Evolutionary conservation across 2,113 vertebrate genomes (phyloP).

Genomic region (Python bivittatus): DNA sequence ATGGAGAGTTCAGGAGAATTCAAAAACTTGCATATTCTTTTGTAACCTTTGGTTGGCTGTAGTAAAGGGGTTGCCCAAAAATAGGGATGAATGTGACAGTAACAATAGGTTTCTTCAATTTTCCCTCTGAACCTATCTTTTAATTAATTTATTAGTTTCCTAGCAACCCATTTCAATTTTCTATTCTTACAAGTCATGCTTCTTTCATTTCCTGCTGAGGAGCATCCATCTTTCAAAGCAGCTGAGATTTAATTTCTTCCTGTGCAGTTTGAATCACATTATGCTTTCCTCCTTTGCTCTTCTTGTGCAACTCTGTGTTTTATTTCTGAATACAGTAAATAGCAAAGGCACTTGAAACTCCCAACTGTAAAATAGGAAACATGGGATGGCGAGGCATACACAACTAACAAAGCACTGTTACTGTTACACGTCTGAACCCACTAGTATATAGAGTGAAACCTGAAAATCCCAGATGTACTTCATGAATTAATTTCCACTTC

Average conservation of each 20-base stretch:
- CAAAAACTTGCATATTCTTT: neutral
- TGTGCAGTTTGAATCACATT: conserved; percentile 63
- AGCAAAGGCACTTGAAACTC: conserved; percentile 24
- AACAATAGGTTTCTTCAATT: conserved; percentile 68
- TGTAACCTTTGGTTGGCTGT: neutral
- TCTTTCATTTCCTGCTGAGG: conserved; percentile 65
- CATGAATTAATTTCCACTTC: neutral
- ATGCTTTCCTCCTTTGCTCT: conserved; percentile 43
- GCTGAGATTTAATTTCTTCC: conserved; percentile 68
- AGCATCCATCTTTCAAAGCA: conserved; percentile 69
- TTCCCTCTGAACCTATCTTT: conserved; percentile 69
- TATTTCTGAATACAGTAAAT: conserved; percentile 48
- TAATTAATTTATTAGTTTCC: conserved; percentile 71
- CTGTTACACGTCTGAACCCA: neutral
- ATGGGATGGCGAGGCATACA: neutral
- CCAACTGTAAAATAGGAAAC: conserved; percentile 38
- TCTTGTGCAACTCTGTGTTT: conserved; percentile 50
- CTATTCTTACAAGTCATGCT: conserved; percentile 67
- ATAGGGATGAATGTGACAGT: conserved; percentile 57
- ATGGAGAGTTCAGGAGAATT: neutral
- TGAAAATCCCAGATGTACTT: neutral
- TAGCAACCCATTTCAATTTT: conserved; percentile 68
- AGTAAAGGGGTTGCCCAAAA: neutral
- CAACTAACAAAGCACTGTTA: neutral
- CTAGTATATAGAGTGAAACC: neutral